Percentiles rank a stretch among this genome's conserved stretches.
phyloP scores from a whole-genome alignment of 2,888 invertebrate species.

The Dinocampus coccinellae region DNA sequence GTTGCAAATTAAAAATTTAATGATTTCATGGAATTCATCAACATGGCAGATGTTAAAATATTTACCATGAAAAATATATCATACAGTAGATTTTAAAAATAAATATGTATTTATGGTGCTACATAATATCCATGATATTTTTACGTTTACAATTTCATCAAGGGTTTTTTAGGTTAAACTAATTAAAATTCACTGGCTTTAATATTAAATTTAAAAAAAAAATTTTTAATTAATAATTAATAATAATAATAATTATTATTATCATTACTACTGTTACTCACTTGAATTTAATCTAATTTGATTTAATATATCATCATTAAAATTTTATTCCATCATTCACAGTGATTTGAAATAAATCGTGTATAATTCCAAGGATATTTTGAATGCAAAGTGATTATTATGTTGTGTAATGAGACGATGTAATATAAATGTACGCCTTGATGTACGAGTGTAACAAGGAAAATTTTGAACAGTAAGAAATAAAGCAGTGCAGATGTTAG shows the following conservation, averaged over 20 bases:
- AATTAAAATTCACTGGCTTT: no score
- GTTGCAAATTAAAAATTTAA: constrained; percentile 53
- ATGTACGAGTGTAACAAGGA: not conserved
- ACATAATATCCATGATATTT: constrained; percentile 47
- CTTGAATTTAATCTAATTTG: not conserved
- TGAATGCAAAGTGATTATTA: not conserved
- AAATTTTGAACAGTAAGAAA: not conserved
- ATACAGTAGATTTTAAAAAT: constrained; percentile 56
- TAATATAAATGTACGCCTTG: constrained; percentile 31
- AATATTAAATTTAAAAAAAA: no score
- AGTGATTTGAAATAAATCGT: constrained; percentile 16
- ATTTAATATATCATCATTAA: not conserved
- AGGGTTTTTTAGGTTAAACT: not conserved
- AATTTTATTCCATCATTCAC: constrained; percentile 3
- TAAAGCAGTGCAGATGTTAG: not conserved
- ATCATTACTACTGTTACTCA: no score
- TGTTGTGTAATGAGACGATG: constrained; percentile 17
- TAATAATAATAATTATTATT: no score
- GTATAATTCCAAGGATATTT: not conserved
- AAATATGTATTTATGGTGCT: constrained; percentile 58
- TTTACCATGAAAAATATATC: constrained; percentile 16
- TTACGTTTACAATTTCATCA: not conserved
- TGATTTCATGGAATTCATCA: constrained; percentile 45
- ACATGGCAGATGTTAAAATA: constrained; percentile 13
- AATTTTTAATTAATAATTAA: no score